These are phyloP conservation scores for Campoplex capitator DNA, from an alignment of 2,888 invertebrate species.

Conservation along the genomic window DNA sequence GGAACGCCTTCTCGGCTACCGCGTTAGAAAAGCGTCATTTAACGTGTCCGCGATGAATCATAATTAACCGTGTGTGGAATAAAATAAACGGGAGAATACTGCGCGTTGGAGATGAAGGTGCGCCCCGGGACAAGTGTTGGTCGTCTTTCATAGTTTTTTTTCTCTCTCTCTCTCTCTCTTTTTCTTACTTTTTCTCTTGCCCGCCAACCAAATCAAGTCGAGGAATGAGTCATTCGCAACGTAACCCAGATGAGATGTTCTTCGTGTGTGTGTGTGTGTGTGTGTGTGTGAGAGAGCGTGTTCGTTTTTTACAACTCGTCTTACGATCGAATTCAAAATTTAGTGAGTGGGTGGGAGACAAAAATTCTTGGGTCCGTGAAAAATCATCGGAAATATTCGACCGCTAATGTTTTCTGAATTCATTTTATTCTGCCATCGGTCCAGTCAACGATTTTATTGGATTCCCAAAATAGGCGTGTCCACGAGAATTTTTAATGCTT, in stretches of 20 bases:
- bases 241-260: conserved; percentile 37
- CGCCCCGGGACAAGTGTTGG: conserved; percentile 60
- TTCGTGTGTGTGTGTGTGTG: not conserved
- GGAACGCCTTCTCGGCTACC: conserved; percentile 46
- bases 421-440: not conserved
- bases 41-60: conserved; percentile 74
- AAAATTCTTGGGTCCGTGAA: not conserved
- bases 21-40: conserved; percentile 34
- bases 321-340: conserved; percentile 30
- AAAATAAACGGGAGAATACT: conserved; percentile 68
- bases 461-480: conserved; percentile 12
- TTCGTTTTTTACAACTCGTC: conserved; percentile 7
- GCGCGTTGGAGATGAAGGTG: conserved; percentile 71
- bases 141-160: conserved; percentile 24
- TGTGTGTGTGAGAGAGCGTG: not conserved
- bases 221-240: conserved; percentile 61
- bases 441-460: not conserved
- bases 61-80: conserved; percentile 73
- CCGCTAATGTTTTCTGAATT: not conserved
- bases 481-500: not conserved
- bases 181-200: conserved; percentile 38
- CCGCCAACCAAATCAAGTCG: conserved; percentile 72
- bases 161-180: not conserved
- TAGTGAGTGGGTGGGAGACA: conserved; percentile 44
- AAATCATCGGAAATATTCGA: not conserved